Base-by-base conservation (phyloP, 2,113 vertebrate species). In the Platichthys stellatus region DNA sequence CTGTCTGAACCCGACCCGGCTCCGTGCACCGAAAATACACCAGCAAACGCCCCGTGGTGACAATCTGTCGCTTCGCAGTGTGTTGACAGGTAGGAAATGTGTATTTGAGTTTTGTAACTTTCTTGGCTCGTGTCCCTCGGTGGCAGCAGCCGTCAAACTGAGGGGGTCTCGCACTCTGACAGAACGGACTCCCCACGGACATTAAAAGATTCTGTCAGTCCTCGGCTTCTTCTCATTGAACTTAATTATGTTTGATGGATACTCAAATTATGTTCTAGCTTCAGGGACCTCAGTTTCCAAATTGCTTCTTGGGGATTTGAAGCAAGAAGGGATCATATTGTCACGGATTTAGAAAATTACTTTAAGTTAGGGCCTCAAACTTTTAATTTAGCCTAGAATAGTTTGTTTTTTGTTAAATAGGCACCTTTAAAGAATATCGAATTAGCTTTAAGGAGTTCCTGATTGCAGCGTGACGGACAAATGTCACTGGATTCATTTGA, bases 1-100 rank as follows among this genome's bases (percentile, higher is more conserved):
- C 82, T 71, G 82, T 81, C 71, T 5, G 78, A 74, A 64, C 78
- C 59, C 72, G 79, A 91, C 79, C 54, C 28, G 2, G 24, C 49
- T 8, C 67, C 1, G 28, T 13, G 72, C 38, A 49, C 77, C 38
- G 62, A 76, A 7, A 70, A 85, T 31, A 57, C 21, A 26, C 53
- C 49, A 26, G 47, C 60, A 17, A 53, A 65, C n/a, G 3, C 65
- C 57, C 57, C 5, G 23, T 23, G 57, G 26, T 58, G 73, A 88
- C 60, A 73, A 53, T 76, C 57, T 35, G 28, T 71, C 2, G 2
- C 65, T 23, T 28, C 20, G 15, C 45, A 76, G 81, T 9, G 21
- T 21, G 4, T 66, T 74, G 84, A 87, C 72, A 24, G 83, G 65
- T 76, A 61, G 45, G 35, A 65, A 86, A 78, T 78, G 13, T 63